phyloP scores from a whole-genome alignment of 2,113 vertebrate species.

The Strigops habroptila region DNA sequence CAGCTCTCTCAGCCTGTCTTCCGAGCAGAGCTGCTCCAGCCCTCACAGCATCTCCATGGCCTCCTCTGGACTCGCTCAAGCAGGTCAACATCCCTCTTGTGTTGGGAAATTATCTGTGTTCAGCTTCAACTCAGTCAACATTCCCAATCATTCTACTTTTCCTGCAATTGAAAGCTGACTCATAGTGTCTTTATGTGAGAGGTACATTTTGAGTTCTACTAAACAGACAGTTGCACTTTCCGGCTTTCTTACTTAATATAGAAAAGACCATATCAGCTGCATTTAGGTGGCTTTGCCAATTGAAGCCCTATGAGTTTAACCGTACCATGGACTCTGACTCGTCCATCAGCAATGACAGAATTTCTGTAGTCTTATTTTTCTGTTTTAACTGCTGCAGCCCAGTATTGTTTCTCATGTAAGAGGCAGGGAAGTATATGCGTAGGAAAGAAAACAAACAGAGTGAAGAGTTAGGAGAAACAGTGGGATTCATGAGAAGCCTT shows the following conservation, averaged over 20 bases:
- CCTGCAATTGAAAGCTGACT: neutral
- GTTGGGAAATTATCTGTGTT: neutral
- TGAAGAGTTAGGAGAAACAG: neutral
- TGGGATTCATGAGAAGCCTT: neutral
- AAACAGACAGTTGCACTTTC: neutral
- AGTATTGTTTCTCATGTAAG: rapidly evolving
- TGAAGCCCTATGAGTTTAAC: neutral
- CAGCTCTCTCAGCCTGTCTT: neutral
- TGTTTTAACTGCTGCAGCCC: neutral
- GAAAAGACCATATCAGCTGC: neutral
- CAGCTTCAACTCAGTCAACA: neutral
- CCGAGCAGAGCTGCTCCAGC: neutral
- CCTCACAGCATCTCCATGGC: neutral
- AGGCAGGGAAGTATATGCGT: neutral
- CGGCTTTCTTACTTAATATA: neutral
- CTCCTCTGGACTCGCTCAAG: neutral
- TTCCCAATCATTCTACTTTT: neutral
- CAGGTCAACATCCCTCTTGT: neutral
- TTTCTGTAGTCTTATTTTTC: neutral
- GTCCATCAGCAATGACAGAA: neutral
- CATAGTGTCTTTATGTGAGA: neutral
- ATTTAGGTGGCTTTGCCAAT: neutral
- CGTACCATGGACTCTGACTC: neutral
- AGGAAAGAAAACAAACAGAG: neutral
- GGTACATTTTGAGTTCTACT: rapidly evolving